Conservation (phyloP, 2,888 invertebrate genomes). For the Euplexia lucipara region DNA sequence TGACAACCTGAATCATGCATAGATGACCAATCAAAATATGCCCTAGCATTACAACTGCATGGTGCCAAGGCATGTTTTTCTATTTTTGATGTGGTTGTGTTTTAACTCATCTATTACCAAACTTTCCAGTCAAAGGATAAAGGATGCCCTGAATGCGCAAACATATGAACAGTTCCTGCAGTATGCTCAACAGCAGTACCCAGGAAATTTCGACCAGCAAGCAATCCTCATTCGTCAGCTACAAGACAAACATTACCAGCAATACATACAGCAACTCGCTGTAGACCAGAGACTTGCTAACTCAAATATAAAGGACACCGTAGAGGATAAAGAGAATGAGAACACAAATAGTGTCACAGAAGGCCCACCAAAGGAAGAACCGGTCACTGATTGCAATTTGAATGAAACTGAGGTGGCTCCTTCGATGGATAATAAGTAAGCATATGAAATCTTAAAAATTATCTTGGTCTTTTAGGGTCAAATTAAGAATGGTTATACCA, state of each 20-base stretch:
- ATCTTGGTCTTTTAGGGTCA: neutral
- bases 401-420: conserved; percentile 75
- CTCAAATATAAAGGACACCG: conserved; percentile 75
- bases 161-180: conserved; percentile 96
- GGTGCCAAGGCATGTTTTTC: too few relatives aligned
- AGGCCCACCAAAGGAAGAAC: conserved; percentile 60
- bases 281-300: conserved; percentile 85
- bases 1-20: too few relatives aligned
- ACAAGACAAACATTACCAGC: conserved; percentile 99
- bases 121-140: conserved; percentile 94
- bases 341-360: conserved; percentile 50
- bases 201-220: conserved; percentile 97
- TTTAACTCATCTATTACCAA: neutral
- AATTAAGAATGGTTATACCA: neutral
- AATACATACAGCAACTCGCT: conserved; percentile 98
- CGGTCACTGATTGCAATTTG: conserved; percentile 78
- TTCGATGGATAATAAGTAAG: conserved; percentile 82
- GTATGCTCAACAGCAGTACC: conserved; percentile 98
- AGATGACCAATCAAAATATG: too few relatives aligned
- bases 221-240: conserved; percentile 97
- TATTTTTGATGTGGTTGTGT: neutral
- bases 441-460: conserved; percentile 33
- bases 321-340: conserved; percentile 70
- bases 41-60: too few relatives aligned
- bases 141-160: conserved; percentile 98